phyloP scores from a whole-genome alignment of 2,797 vertebrate species.

The Staurois parvus region DNA sequence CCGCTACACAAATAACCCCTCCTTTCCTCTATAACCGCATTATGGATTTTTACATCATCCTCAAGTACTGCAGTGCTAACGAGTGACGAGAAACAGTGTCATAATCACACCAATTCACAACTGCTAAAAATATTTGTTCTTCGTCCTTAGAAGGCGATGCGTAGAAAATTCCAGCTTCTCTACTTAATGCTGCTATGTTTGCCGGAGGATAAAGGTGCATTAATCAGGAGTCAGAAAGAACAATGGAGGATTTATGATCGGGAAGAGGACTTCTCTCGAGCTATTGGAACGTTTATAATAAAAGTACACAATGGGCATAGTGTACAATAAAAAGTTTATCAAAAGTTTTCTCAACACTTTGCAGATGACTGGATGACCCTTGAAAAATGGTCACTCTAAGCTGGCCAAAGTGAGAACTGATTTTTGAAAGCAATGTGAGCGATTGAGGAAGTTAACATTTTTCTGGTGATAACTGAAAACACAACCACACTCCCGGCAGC shows the following conservation, averaged over 20 bases:
- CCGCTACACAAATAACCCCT: no score
- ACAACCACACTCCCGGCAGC: no score
- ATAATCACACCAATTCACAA: constrained; percentile 20
- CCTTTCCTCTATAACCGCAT: neutral
- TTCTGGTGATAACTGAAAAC: no score
- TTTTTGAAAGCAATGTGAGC: no score
- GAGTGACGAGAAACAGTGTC: constrained; percentile 1
- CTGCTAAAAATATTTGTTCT: constrained; percentile 19
- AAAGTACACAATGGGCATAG: no score
- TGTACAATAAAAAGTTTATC: no score
- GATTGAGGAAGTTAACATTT: no score
- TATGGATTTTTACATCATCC: neutral
- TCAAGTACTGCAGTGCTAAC: neutral
- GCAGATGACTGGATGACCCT: no score
- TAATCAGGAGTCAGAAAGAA: neutral
- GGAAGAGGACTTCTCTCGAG: neutral
- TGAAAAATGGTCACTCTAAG: no score
- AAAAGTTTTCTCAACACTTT: no score
- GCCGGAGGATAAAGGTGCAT: constrained; percentile 5
- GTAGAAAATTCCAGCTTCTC: neutral
- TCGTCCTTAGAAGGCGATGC: neutral
- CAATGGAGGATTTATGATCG: neutral
- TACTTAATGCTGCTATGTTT: constrained; percentile 8
- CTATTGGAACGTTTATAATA: no score
- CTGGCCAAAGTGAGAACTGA: no score